Conservation (phyloP, 1,140 invertebrate genomes). For the Sinonovacula constricta region DNA sequence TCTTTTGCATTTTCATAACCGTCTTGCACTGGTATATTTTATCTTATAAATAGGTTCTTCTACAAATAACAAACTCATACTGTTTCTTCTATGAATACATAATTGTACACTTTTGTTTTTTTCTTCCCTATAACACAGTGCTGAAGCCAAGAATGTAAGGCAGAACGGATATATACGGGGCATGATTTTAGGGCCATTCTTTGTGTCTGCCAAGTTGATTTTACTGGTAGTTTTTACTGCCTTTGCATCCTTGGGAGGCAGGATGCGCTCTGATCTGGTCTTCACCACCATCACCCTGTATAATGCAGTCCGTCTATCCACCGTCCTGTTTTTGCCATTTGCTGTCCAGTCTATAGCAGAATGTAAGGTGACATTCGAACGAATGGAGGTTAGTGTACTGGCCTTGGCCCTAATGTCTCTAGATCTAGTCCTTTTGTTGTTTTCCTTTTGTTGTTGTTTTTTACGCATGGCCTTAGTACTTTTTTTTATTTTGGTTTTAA, state of each 20-base stretch:
- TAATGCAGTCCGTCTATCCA: constrained; percentile 63
- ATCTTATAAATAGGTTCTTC: no score
- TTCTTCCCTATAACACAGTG: no score
- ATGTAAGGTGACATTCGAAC: constrained; percentile 71
- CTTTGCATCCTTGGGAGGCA: constrained; percentile 57
- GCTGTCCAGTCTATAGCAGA: constrained; percentile 74
- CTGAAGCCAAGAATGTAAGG: constrained; percentile 63
- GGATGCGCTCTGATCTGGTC: constrained; percentile 63
- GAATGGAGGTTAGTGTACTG: constrained; percentile 78
- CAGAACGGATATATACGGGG: constrained; percentile 60
- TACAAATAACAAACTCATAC: no score
- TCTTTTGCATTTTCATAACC: no score
- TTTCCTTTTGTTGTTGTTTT: no score
- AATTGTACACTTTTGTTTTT: no score
- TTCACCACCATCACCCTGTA: constrained; percentile 69
- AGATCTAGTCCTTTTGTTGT: no score
- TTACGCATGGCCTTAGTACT: no score
- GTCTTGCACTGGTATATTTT: no score
- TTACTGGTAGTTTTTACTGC: constrained; percentile 69
- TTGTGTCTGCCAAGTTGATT: constrained; percentile 73
- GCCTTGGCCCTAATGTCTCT: no score
- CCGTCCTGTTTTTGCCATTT: constrained; percentile 67
- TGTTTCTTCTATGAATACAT: no score
- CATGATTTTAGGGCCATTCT: constrained; percentile 68
- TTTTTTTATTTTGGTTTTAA: no score